phyloP scores from a whole-genome alignment of 2,113 vertebrate genomes.

The Tychaedon coryphoeus region DNA sequence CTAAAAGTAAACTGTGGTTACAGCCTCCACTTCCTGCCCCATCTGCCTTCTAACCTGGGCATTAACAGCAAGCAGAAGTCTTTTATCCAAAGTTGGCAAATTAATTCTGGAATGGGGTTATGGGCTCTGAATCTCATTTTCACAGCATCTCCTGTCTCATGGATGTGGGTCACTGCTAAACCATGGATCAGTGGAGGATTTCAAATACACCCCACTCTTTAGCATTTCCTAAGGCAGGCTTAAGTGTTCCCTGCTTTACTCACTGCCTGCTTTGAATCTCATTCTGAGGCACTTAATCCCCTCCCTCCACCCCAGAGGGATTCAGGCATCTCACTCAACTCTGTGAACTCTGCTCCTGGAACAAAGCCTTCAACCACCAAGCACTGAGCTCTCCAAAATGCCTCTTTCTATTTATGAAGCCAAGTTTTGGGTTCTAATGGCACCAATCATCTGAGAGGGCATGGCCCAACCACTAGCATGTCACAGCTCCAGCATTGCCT shows the following conservation, averaged over 20 bases:
- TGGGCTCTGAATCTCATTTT: conserved; percentile 30
- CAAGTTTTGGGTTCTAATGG: neutral
- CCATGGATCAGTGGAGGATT: conserved; percentile 3
- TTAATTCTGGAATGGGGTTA: neutral
- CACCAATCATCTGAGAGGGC: neutral
- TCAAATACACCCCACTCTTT: neutral
- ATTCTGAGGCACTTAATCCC: conserved; percentile 39
- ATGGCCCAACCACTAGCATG: neutral
- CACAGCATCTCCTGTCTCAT: neutral
- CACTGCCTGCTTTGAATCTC: neutral
- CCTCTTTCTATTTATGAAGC: neutral
- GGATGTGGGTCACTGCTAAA: conserved; percentile 40
- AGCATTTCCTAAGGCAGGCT: conserved; percentile 53
- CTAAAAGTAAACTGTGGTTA: neutral
- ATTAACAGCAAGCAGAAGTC: neutral
- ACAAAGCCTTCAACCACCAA: neutral
- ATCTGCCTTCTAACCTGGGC: neutral
- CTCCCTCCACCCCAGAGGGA: neutral
- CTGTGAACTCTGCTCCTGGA: conserved; percentile 11
- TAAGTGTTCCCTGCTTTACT: conserved; percentile 22
- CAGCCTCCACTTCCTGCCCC: neutral
- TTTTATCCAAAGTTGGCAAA: conserved; percentile 3
- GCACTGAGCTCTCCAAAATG: neutral
- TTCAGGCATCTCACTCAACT: neutral
- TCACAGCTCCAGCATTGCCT: neutral